phyloP scores from a whole-genome alignment of 1,140 invertebrate species.

The Mya arenaria region DNA sequence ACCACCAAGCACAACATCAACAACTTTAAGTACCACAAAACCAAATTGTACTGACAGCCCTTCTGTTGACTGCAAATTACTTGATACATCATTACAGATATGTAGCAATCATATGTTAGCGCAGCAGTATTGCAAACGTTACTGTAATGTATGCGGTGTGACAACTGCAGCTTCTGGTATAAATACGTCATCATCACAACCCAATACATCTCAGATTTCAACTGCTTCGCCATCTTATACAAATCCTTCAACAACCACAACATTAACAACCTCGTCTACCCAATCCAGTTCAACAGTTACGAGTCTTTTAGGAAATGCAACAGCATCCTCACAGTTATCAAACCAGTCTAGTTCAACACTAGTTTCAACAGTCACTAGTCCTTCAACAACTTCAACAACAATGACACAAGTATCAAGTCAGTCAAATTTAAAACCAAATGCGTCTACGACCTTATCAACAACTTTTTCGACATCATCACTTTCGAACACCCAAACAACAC shows the following conservation, averaged over 20 bases:
- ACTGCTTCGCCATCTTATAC: neutral
- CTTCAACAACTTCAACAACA: neutral
- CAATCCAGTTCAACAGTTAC: neutral
- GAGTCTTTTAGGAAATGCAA: neutral
- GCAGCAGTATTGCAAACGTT: neutral
- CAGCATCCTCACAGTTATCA: neutral
- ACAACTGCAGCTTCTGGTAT: neutral
- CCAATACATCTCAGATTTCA: neutral
- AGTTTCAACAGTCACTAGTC: neutral
- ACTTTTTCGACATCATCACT: neutral
- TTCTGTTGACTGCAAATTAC: neutral
- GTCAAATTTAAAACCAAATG: too few relatives aligned
- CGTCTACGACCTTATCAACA: neutral
- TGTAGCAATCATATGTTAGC: neutral
- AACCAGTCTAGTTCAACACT: neutral
- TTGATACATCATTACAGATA: slow-evolving; percentile 12
- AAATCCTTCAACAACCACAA: neutral
- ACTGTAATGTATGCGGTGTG: slow-evolving; percentile 28
- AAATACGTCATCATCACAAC: neutral
- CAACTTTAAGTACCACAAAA: neutral
- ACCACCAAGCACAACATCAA: neutral
- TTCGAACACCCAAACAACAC: neutral
- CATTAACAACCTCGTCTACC: neutral
- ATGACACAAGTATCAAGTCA: neutral
- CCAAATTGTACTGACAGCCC: slow-evolving; percentile 3